Base-by-base conservation (phyloP, 2,797 vertebrate genomes). In the Anguilla obscura region DNA sequence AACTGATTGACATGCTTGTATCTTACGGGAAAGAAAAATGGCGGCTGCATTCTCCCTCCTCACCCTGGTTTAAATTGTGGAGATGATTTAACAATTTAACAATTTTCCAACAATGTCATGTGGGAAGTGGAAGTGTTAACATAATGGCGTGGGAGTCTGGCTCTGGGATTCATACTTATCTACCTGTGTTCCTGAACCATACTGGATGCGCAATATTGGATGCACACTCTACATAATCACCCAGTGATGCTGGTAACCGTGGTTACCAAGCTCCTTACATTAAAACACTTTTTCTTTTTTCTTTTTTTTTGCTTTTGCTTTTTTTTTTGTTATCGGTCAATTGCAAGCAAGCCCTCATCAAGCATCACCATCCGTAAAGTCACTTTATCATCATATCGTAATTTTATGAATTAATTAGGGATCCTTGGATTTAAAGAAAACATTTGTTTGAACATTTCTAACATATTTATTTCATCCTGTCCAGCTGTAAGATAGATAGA, bases 201-300 rank as follows among this genome's bases (percentile, higher is more conserved):
- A 69, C 21, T 71, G 80, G 60, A 82, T 50, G 66, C 87, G 48
- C 50, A 8, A 52, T 52, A 52, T 4, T 52, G 50, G 27, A n/a
- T 60, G 30, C 9, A 30, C 52, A 16, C 52, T 84, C 52, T 84
- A n/a, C 40, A 71, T 60, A 66, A 60, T 84, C 87, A 69, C 14
- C 14, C 27, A 71, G 58, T 63, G 30, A n/a, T 48, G 56, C 58
- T 84, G 54, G 86, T 87, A 84, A 66, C 86, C 86, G 48, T 87
- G 87, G 87, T 87, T 84, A 87, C 87, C 30, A 66, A 50, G 80
- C 40, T 84, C 56, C 30, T 84, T 54, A 16, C 30, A 18, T 82
- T 84, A 40, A 54, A 84, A 84, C 4, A 16, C n/a, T 60, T n/a
- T 36, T 79, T 40, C 84, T 5, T 14, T 18, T 69, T 69, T n/a